phyloP scores from a whole-genome alignment of 92 coral and sea anemone genomes.

The Epizoanthus ramosus region DNA sequence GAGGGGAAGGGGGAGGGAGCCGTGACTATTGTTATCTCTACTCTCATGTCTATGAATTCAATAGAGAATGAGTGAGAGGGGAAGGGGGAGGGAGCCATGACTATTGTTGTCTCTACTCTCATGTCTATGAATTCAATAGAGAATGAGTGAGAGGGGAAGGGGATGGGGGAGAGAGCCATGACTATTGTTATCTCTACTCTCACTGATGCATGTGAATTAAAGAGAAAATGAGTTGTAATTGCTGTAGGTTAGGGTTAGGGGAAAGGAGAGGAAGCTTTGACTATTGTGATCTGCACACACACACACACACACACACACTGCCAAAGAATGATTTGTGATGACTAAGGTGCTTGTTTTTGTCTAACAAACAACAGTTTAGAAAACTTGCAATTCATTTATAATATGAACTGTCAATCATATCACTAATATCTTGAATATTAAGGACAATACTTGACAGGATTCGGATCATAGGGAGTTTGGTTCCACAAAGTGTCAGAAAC shows the following conservation, averaged over 20 bases:
- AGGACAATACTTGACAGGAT: too few relatives aligned
- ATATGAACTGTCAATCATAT: too few relatives aligned
- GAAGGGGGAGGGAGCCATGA: conserved; percentile 53
- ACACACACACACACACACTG: too few relatives aligned
- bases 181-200: conserved; percentile 57
- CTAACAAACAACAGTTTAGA: too few relatives aligned
- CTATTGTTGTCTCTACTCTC: conserved; percentile 65
- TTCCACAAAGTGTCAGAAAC: too few relatives aligned
- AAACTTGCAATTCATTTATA: too few relatives aligned
- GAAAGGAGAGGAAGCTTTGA: conserved; percentile 42
- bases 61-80: not conserved
- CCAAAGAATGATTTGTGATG: too few relatives aligned
- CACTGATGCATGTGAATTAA: conserved; percentile 63
- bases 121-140: conserved; percentile 43
- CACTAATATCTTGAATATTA: too few relatives aligned
- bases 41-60: conserved; percentile 70
- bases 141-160: not conserved
- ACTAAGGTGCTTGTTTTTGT: too few relatives aligned
- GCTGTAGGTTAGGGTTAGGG: too few relatives aligned
- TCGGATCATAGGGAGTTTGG: too few relatives aligned
- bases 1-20: conserved; percentile 52
- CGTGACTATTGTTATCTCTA: conserved; percentile 33
- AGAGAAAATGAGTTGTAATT: not conserved
- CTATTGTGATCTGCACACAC: conserved; percentile 54
- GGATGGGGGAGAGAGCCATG: conserved; percentile 61